Evolutionary conservation across 2,797 vertebrate species (phyloP), one percentile per base, ranked within the genome.

Genomic region (Melopsittacus undulatus): DNA sequence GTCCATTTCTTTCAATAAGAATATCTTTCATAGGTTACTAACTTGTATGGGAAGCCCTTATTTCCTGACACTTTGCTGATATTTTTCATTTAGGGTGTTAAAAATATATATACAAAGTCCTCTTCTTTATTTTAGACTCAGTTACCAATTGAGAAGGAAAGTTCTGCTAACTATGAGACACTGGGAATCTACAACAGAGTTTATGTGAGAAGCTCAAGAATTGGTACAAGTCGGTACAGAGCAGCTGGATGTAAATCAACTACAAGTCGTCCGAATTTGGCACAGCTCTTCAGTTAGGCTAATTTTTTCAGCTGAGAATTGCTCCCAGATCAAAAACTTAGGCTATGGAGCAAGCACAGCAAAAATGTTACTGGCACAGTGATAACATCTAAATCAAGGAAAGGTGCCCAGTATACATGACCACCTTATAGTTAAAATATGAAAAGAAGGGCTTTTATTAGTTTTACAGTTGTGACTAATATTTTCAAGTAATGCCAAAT

Each of bases 401-500:
- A 85, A 83, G 91, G n/a, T 88, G 63, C 17, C 66, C 56, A 83
- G 36, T 13, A 23, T 78, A 76, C 20, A 90, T 21, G 85, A 91
- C 66, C 83, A 93, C 62, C 89, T 94, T 94, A 76, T 12, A 92
- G 69, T 82, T 90, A 86, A 96, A 90, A 88, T 92, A 86, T 13
- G 59, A 94, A 89, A 87, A 86, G 59, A 92, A 76, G 11, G 66
- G 9, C 7, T 91, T 96, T 86, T 87, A 93, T 93, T 94, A 83
- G 82, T 83, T 95, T 92, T 96, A 94, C 59, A 88, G 9, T 92
- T 3, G 1, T 91, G 91, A 95, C 87, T 92, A 96, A 94, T 83
- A 88, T 92, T 96, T 93, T 94, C 89, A 88, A 96, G 70, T 84
- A 83, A 61, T 84, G 89, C 91, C 91, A 96, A 97, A 97, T 94